Percentiles rank a stretch among this genome's conserved stretches.
Conservation (phyloP, 2,113 vertebrate species). For the Thoracochromis brauschi region DNA sequence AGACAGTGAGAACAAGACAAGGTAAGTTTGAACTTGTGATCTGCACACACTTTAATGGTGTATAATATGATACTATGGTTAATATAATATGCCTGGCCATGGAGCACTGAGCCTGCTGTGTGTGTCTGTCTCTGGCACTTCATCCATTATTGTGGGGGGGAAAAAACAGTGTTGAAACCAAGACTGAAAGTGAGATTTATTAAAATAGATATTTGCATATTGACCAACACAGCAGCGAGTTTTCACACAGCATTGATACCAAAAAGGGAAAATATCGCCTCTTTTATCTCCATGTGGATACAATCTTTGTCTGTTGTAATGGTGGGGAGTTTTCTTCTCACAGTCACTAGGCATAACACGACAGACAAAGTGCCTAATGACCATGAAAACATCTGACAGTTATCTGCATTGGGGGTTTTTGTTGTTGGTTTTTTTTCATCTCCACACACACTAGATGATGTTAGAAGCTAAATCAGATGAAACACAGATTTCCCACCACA, state of each 20-base stretch:
- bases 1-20: background rate
- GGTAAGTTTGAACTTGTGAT: background rate
- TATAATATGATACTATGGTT: background rate
- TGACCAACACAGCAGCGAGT: background rate
- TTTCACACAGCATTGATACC: background rate
- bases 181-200: background rate
- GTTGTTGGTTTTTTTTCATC: background rate
- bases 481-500: background rate
- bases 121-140: background rate
- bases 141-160: rapidly evolving
- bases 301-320: background rate
- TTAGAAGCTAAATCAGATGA: background rate
- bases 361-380: background rate
- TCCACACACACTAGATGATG: background rate
- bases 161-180: background rate
- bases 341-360: background rate
- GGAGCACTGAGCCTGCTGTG: background rate
- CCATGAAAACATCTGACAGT: background rate
- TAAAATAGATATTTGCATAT: background rate
- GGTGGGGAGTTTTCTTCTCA: background rate
- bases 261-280: background rate
- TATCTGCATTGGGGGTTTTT: background rate
- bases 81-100: background rate
- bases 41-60: background rate
- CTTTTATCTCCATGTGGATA: background rate